Evolutionary conservation across 2,888 invertebrate genomes (phyloP), one percentile per base, ranked within the genome.

Genomic region (Coleophora deauratella): DNA sequence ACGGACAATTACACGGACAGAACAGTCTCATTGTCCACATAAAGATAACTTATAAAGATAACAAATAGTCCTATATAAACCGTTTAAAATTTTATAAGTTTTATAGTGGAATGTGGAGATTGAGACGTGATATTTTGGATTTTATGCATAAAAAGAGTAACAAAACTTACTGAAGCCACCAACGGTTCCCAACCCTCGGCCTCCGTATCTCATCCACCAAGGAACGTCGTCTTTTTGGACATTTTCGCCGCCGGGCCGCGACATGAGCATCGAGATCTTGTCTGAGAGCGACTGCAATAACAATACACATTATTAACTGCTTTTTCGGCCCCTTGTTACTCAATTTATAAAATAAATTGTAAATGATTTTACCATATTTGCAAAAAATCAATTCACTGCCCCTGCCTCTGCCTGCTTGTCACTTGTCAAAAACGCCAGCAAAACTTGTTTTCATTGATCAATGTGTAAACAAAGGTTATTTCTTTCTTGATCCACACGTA

Each of bases 161-260:
- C 47, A 59, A 65, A 73, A 90, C 92, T 89, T 87, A 96, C 96
- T 88, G 74, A 92, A 89, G 72, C 94, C 91, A 71, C 93, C 96
- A 71, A 93, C 90, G 54, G 94, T 93, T 51, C 96, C 96, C 59
- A 95, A 84, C 54, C 91, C 90, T 66, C 95, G 89, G 57, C 92
- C 94, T 72, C 91, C 93, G 82, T 94, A 94, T 81, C 93, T 94
- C 89, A 96, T 88, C 91, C 93, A 95, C 94, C 94, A 95, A 54
- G 96, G 93, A 55, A 91, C 90, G 76, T 93, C 94, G 77, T 94
- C 94, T 86, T 92, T 92, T 54, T 91, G 89, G 51, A 85, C 88
- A 59, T 90, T 89, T 75, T 93, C 93, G 72, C 91, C 92, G 55
- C 93, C 93, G 50, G 95, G 94, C 64, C 93, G 89, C 62, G 92